Base-by-base conservation (phyloP, 2,797 vertebrate species). In the Pantherophis alleghaniensis region DNA sequence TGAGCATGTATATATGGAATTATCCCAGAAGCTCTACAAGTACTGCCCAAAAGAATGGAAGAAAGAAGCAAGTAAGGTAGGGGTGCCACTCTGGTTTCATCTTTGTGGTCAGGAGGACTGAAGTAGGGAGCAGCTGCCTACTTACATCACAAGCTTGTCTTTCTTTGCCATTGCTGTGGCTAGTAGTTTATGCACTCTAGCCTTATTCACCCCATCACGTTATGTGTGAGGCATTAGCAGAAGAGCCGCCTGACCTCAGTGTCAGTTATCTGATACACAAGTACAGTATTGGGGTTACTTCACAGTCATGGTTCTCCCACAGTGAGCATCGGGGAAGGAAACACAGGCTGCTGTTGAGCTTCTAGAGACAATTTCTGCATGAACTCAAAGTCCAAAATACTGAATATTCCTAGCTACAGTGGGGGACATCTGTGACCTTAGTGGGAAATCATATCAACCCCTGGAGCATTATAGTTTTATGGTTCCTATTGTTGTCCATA, bases 11-110 rank as follows among this genome's bases (percentile, higher is more conserved):
- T 99, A 99, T 95, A 99, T 99, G 99, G 99, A 99, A 95, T 97
- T 99, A 95, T 98, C 98, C 95, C 99, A 99, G 98, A 99, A 99
- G 96, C 98, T 99, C 91, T 99, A 99, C 96, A 99, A 99, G 95
- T 99, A 99, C 96, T 99, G 99, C 95, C 99, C 99, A 92, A 99
- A 99, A 98, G 99, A 99, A 95, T 99, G 99, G 99, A 99, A 99
- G 97, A 98, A 98, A 96, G 99, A 99, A 97, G 99, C 99, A 96
- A 99, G 99, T 98, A 99, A 99, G 98, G 99, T 97, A 93, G 94
- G 96, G 95, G 12, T 4, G 12, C 11, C 37, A 1, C 7, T 79
- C 16, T n/a, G 47, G 79, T 16, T 47, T 53, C 12, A 3, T 47
- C 26, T 61, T 14, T 86, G 4, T 83, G 87, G 37, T 47, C 53